Evolutionary conservation across 1,140 invertebrate genomes (phyloP), one percentile per base, ranked within the genome.

Genomic region (Pantala flavescens): DNA sequence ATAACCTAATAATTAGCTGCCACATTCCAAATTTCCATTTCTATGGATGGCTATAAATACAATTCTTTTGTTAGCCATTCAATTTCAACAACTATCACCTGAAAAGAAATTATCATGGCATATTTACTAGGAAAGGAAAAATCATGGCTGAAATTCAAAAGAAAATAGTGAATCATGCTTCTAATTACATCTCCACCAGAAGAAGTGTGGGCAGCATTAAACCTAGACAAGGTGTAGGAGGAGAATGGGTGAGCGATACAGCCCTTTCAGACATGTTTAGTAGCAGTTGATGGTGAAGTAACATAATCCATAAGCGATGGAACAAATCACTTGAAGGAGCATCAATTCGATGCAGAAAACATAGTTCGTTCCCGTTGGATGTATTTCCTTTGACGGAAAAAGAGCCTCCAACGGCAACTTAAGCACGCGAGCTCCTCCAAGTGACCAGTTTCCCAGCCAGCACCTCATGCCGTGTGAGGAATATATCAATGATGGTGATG

Each of bases 31-130:
- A 16, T 63, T 63, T 63, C 49, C 49, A 63, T 21, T 63, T 19
- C n/a, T 21, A 63, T 63, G 49, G 49, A 21, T 36, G 49, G 49
- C 49, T 63, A 63, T 63, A 63, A 63, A 63, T 12, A 63, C n/a
- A 63, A 63, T 19, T 19, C 12, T 63, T 63, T 63, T 3, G 49
- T 63, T 63, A 63, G 49, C 49, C 49, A 63, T 63, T 63, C n/a
- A 63, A 63, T 63, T 63, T 63, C 16, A 63, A 63, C 49, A 63
- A 63, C 49, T 63, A 63, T 63, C 14, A 63, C 49, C 49, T 63
- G 49, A 63, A 63, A 63, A 63, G 49, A 63, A 63, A 63, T 63
- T 63, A 63, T 63, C 49, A 63, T 63, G 49, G 49, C 49, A 21
- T 63, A 63, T 63, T 63, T 63, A 63, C 49, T 63, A 12, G 49